A percentile compares a stretch with the other conserved stretches of the same genome.
Conservation (phyloP, 2,113 vertebrate genomes). For the Caracal caracal region DNA sequence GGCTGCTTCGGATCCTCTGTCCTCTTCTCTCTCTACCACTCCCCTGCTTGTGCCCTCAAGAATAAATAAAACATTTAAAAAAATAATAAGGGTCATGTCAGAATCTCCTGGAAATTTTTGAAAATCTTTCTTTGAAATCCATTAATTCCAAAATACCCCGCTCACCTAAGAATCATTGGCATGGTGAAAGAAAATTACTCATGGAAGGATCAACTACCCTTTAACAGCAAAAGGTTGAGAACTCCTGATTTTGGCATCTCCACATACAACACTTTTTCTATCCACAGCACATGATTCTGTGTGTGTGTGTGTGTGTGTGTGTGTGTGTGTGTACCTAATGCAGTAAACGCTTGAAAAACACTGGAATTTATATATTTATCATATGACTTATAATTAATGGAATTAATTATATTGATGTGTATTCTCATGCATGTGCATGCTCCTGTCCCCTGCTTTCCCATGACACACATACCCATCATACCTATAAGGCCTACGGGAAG, state of each 20-base stretch:
- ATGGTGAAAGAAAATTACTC: neutral
- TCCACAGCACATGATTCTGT: neutral
- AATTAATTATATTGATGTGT: neutral
- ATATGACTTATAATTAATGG: neutral
- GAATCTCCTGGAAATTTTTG: neutral
- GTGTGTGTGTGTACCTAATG: neutral
- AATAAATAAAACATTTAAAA: too few species aligned
- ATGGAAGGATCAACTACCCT: neutral
- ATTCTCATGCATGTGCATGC: neutral
- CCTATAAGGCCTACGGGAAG: neutral
- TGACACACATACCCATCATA: neutral
- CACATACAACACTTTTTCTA: neutral
- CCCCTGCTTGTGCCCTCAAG: too few species aligned
- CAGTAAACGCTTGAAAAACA: neutral
- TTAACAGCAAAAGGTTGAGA: neutral
- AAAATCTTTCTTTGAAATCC: constrained; percentile 4
- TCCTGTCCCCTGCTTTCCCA: neutral
- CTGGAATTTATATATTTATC: neutral
- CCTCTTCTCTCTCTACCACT: too few species aligned
- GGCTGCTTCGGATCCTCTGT: too few species aligned
- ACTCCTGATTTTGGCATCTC: neutral
- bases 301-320: neutral
- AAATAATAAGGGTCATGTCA: neutral
- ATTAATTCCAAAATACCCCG: neutral
- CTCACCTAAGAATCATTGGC: neutral